Evolutionary conservation across 2,797 vertebrate species (phyloP), one percentile per base, ranked within the genome.

Genomic region (Xenops minutus): DNA sequence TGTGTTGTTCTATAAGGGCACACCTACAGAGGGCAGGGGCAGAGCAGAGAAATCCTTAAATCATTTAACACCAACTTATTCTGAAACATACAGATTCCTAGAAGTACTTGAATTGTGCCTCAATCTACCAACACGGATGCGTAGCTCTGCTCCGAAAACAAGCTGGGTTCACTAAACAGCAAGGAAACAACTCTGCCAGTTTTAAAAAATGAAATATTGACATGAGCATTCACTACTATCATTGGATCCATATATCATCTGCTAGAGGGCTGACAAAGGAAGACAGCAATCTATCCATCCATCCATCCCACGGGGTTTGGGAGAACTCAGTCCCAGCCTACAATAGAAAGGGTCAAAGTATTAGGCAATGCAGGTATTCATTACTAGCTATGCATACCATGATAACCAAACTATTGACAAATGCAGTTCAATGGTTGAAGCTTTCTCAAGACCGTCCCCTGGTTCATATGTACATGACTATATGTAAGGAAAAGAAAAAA

Each of bases 201-300:
- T 92, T 75, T 20, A 63, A 94, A 93, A 52, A 87, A 88, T 64
- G 48, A 89, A 75, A 71, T 81, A 81, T 12, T 72, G 80, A 86
- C 41, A 13, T 1, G 37, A 61, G 27, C 43, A 72, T 89, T 80
- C 83, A 71, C 69, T 55, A 21, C 37, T 73, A 52, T 55, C 39
- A 55, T 75, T 52, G 76, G 34, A 39, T 26, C 69, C 44, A 74
- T 46, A 2, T 10, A 90, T 69, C 74, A 92, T 32, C 69, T 85
- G 66, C 67, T 16, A 36, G 51, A 51, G 66, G 83, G 64, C 79
- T 93, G 92, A 78, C 82, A 79, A 49, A 46, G 73, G 58, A 66
- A 68, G 67, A 79, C 41, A 66, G 48, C 63, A 72, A 63, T 69
- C 34, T 66, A 71, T 52, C 89, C 67, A 64, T 64, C 63, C 44